Base-by-base conservation (phyloP, 2,888 invertebrate genomes). In the Diarsia brunnea region DNA sequence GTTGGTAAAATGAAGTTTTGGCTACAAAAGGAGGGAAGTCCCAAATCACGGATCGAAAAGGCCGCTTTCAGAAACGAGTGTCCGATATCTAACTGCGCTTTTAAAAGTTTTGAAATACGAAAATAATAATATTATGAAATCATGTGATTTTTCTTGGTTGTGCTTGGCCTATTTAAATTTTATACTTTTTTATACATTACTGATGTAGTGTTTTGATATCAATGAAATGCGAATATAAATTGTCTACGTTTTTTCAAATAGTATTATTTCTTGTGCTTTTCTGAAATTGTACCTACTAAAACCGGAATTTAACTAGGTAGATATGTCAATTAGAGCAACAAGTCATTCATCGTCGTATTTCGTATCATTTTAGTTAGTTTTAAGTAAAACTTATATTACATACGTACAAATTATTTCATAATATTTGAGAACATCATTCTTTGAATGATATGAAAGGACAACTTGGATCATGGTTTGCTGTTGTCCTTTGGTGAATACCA, bases 31-130 rank as follows among this genome's bases (percentile, higher is more conserved):
- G 96, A 95, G 7, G 98, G 98, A 66, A 98, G 98, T 90, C 98
- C 98, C 1, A 96, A 97, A 84, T 98, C 98, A 0, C 96, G 94
- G 81, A 97, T 98, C 84, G 97, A 97, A 38, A 98, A 97, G 86
- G 97, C 97, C 5, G 96, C 97, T 55, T 98, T 98, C 89, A 95
- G 94, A 31, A 97, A 98, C 88, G 97, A 97, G 89, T 96, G 95
- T 43, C 92, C 96, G 64, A 97, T 98, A 68, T 89, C 91, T 21
- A 92, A 89, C 65, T 97, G 90, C 77, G 94, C 96, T 1, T 95
- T 95, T 81, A 90, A 92, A 61, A 93, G 92, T 64, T 97, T 97
- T 85, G 94, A 95, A 75, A 97, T 97, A 79, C 96, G 96, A 21
- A 94, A 94, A 77, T 95, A 91, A 91, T 82, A n/a, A 38, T 43